Evolutionary conservation across 2,113 vertebrate species (phyloP).

Genomic region (Bothrops jararaca): DNA sequence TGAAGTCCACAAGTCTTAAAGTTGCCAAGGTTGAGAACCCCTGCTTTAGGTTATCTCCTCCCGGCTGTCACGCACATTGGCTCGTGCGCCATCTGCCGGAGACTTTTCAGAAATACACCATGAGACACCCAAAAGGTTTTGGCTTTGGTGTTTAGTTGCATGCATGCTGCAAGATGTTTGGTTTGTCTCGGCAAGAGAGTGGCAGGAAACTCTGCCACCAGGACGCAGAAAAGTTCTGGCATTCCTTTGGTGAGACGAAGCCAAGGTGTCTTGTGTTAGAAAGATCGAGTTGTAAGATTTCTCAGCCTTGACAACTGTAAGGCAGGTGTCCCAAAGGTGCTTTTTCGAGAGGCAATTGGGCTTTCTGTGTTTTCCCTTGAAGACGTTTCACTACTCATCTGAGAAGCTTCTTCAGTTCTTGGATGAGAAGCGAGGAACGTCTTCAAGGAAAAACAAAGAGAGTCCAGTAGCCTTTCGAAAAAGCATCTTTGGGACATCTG

Average conservation of each 20-base stretch:
- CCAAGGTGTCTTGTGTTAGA: background rate
- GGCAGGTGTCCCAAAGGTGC: no score
- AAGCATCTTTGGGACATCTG: no score
- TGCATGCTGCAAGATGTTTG: background rate
- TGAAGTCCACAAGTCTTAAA: no score
- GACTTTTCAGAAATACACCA: background rate
- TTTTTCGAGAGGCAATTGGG: no score
- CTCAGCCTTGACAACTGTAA: background rate
- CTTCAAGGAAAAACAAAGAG: no score
- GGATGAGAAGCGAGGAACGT: no score
- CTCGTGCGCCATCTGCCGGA: slow-evolving; percentile 56
- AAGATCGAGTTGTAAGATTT: background rate
- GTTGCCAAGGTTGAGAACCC: no score
- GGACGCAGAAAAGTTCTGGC: background rate
- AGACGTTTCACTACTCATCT: no score
- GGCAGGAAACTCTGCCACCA: background rate
- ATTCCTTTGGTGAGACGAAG: background rate
- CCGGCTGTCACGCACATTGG: background rate
- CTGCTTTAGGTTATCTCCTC: no score
- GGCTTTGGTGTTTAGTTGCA: background rate
- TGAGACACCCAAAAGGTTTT: background rate
- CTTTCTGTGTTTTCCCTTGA: no score
- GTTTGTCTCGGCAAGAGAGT: background rate
- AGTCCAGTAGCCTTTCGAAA: no score
- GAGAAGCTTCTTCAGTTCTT: no score